These are phyloP conservation scores for Colossoma macropomum DNA, from an alignment of 2,113 vertebrate species.

Conservation along the genomic window DNA sequence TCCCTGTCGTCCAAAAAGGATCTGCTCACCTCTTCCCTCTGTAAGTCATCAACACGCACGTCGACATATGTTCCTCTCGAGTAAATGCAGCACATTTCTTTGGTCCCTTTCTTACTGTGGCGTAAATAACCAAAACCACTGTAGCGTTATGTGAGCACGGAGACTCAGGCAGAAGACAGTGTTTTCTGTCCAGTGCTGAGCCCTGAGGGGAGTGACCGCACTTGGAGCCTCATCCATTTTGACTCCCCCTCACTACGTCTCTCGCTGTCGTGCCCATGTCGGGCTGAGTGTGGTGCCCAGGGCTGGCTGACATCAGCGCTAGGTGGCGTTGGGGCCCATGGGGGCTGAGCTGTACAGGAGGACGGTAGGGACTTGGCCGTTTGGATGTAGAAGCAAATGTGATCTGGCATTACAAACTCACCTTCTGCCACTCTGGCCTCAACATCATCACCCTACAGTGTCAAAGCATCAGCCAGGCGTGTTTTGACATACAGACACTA, in stretches of 20 bases:
- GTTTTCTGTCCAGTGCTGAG: constrained; percentile 12
- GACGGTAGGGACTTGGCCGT: not conserved
- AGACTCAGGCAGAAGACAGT: constrained; percentile 37
- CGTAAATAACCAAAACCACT: constrained; percentile 27
- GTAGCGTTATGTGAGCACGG: constrained; percentile 39
- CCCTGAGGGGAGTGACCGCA: constrained; percentile 10
- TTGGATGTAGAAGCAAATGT: constrained; percentile 49
- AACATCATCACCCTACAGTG: constrained; percentile 11
- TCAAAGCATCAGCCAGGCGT: constrained; percentile 24
- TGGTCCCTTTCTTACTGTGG: not conserved
- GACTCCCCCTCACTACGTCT: not conserved
- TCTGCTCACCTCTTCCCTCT: not conserved
- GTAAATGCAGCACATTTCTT: not conserved
- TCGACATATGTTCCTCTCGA: not conserved
- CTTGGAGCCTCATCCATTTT: constrained; percentile 6
- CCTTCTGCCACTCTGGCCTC: constrained; percentile 33
- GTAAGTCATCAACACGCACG: not conserved
- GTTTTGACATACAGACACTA: constrained; percentile 22
- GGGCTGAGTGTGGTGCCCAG: constrained; percentile 28
- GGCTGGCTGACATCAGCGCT: constrained; percentile 41
- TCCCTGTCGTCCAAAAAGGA: not conserved
- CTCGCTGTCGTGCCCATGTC: constrained; percentile 31
- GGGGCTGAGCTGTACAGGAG: not conserved
- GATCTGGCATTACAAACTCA: constrained; percentile 39
- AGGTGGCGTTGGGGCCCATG: not conserved